These are phyloP conservation scores for Sitta europaea DNA, from an alignment of 2,113 vertebrate genomes.

Conservation along the genomic window DNA sequence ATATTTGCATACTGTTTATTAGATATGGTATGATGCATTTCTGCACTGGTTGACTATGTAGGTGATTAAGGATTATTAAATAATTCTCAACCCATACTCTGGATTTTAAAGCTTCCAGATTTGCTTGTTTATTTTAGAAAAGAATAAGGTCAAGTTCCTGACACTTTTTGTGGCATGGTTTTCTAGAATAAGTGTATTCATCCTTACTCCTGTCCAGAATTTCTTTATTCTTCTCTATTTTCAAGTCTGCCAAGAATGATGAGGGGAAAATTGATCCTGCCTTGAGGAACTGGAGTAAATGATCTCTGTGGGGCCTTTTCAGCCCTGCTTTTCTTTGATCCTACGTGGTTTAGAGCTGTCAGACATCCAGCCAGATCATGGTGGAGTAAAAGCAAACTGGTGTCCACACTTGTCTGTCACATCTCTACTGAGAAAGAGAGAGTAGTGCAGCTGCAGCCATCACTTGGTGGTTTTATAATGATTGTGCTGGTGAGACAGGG, in stretches of 20 bases:
- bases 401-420: neutral
- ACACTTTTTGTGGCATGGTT: neutral
- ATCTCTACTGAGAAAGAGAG: neutral
- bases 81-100: neutral
- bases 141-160: neutral
- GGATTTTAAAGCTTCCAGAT: neutral
- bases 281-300: neutral
- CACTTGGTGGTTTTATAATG: accelerated
- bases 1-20: conserved; percentile 39
- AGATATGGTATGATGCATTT: neutral
- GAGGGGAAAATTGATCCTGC: neutral
- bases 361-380: accelerated
- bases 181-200: neutral
- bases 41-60: neutral
- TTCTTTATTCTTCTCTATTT: neutral
- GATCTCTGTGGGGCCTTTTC: neutral
- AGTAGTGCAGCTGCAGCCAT: neutral
- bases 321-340: neutral
- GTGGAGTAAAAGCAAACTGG: neutral
- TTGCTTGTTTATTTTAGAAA: neutral
- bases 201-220: neutral
- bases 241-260: neutral
- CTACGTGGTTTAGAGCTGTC: neutral
- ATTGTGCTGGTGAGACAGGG: neutral
- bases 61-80: neutral